Base-by-base conservation (phyloP, 2,113 vertebrate species). In the Archilochus colubris region DNA sequence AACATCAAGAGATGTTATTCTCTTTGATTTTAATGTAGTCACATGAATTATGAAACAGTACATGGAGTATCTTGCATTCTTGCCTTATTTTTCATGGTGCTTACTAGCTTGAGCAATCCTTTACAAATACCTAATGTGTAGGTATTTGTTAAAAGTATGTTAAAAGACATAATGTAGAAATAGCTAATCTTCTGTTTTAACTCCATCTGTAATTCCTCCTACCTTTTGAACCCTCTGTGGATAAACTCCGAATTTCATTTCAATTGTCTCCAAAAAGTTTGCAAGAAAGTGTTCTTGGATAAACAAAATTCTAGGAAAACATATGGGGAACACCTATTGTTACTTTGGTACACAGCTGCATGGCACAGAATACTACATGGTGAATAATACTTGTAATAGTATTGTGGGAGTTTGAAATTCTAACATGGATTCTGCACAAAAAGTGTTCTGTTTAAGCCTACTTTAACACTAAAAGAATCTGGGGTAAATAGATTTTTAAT, bases 41-140 rank as follows among this genome's bases (percentile, higher is more conserved):
- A 53, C 63, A 66, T 89, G 53, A 95, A 90, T 93, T 87, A 94
- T 77, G 73, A 81, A 95, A 74, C 17, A 86, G 82, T 55, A 84
- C 55, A 55, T 20, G 23, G 18, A 83, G 20, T 24, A 89, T 54
- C 46, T 81, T 0, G 0, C 64, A 40, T 68, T 70, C 28, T 78
- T 43, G 30, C 83, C 50, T 58, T 75, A 9, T 67, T 90, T 83
- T 92, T 76, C 9, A 24, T 77, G 40, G 36, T 43, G 18, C n/a
- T 86, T 33, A 44, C 22, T 27, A 86, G 61, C 36, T 77, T n/a
- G 76, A 73, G 14, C 14, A 89, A 94, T 43, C 10, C 43, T 74
- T 76, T 43, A 85, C 9, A 78, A 76, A 85, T n/a, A 67, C 3
- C 12, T 38, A 27, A 24, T 31, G 15, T 38, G n/a, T n/a, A n/a